Evolutionary conservation across 2,888 invertebrate genomes (phyloP), one percentile per base, ranked within the genome.

Genomic region (Apantesis nais): DNA sequence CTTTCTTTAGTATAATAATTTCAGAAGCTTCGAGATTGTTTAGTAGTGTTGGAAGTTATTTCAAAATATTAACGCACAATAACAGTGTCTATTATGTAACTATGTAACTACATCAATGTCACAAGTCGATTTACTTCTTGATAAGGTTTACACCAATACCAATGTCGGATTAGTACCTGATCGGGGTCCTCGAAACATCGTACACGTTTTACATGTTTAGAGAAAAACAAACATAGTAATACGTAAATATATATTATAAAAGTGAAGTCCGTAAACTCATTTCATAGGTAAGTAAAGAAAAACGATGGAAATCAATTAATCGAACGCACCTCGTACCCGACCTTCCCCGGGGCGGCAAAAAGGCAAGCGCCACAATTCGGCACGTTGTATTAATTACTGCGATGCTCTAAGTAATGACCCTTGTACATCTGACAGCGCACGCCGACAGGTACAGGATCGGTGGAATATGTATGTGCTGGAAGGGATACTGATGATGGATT

Each of bases 321-420:
- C 58, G 52, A 55, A 29, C 25, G 37, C 41, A 39, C 48, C n/a
- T 7, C 31, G 44, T 25, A 22, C 60, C 65, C 61, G 61, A 25
- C n/a, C 73, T 77, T 73, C 78, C 72, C 70, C 80, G 79, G 74
- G 74, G 73, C 74, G 80, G 84, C 86, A 84, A 85, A 87, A 87
- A 88, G 87, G 88, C 86, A 73, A 81, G 77, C 73, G 72, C 55
- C 74, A 72, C 78, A 72, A 81, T 81, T 75, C 68, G 74, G 69
- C 78, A 74, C 79, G 83, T 82, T 81, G 79, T 92, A 93, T 94
- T 94, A 93, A 94, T 94, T 92, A 92, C 93, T 80, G 86, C 83
- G 91, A 92, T 92, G 89, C 89, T 88, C 90, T 93, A 93, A 94
- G 94, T 94, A 94, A 94, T 93, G 94, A 93, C 94, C 94, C 93